Conservation (phyloP, 2,888 invertebrate genomes). For the Diabrotica balteata region DNA sequence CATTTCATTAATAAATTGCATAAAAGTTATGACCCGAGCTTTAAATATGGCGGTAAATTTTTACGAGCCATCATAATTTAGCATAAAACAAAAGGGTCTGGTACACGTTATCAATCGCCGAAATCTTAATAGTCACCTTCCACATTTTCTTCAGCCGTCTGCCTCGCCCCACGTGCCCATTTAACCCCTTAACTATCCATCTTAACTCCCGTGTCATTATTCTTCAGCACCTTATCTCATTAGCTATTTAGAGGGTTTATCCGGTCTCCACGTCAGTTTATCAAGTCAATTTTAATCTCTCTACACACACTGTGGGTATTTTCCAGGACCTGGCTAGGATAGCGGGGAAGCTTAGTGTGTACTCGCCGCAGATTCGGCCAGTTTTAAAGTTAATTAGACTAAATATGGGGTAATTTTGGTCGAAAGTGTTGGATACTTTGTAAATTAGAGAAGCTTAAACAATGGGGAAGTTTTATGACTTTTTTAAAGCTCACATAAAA, state of each 20-base stretch:
- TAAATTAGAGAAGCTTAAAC: too few relatives aligned
- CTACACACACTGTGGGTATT: slow-evolving; percentile 2
- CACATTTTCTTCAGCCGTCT: slow-evolving; percentile 11
- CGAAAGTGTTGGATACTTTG: too few relatives aligned
- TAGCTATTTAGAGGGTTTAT: slow-evolving; percentile 32
- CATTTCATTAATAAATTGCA: too few relatives aligned
- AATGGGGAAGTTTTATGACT: too few relatives aligned
- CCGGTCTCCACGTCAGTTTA: slow-evolving; percentile 23
- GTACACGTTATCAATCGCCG: slow-evolving; percentile 2
- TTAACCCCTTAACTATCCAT: slow-evolving; percentile 26
- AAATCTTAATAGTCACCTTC: slow-evolving; percentile 19
- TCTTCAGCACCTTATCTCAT: slow-evolving; percentile 28
- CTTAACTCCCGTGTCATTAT: slow-evolving; percentile 23
- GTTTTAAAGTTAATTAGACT: too few relatives aligned
- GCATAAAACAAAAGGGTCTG: not conserved
- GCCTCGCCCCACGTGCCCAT: slow-evolving; percentile 4
- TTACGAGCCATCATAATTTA: not conserved
- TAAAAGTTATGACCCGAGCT: not conserved
- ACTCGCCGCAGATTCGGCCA: too few relatives aligned
- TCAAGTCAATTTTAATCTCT: slow-evolving; percentile 25
- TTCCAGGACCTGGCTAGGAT: not conserved
- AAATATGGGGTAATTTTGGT: too few relatives aligned
- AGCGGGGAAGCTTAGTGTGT: too few relatives aligned
- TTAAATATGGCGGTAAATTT: not conserved
- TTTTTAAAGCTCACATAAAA: too few relatives aligned